A percentile compares a stretch with the other conserved stretches of the same genome.
Conservation (phyloP, 2,113 vertebrate genomes). For the Ictalurus furcatus region DNA sequence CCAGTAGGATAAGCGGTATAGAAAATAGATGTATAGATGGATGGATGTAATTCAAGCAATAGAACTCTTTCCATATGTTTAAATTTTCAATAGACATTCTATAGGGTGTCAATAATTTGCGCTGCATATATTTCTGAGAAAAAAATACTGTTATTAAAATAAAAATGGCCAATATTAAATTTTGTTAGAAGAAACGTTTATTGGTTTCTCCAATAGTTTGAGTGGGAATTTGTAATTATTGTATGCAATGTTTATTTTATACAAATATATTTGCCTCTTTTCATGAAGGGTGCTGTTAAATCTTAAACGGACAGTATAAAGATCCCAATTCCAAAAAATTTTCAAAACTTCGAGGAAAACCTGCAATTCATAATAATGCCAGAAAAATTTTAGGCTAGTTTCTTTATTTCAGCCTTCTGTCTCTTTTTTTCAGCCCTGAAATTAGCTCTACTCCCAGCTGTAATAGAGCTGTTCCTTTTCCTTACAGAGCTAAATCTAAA, state of each 20-base stretch:
- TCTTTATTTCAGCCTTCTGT: not conserved
- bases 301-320: not conserved
- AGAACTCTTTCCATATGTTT: too few relatives aligned
- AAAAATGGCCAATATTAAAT: too few relatives aligned
- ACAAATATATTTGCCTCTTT: not conserved
- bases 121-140: too few relatives aligned
- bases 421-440: not conserved
- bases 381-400: not conserved
- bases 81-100: too few relatives aligned
- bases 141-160: too few relatives aligned
- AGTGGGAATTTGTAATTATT: not conserved
- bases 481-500: not conserved
- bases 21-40: too few relatives aligned
- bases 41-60: too few relatives aligned
- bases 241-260: not conserved
- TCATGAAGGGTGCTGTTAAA: not conserved
- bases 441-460: not conserved
- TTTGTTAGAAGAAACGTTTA: too few relatives aligned
- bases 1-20: too few relatives aligned
- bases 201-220: too few relatives aligned
- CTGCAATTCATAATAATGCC: not conserved
- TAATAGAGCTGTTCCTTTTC: not conserved
- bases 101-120: too few relatives aligned
- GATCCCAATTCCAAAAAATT: not conserved
- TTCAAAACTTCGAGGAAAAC: not conserved